phyloP scores from a whole-genome alignment of 30 jellyfish, hydroid and myxozoan species.

The Cassiopea xamachana region DNA sequence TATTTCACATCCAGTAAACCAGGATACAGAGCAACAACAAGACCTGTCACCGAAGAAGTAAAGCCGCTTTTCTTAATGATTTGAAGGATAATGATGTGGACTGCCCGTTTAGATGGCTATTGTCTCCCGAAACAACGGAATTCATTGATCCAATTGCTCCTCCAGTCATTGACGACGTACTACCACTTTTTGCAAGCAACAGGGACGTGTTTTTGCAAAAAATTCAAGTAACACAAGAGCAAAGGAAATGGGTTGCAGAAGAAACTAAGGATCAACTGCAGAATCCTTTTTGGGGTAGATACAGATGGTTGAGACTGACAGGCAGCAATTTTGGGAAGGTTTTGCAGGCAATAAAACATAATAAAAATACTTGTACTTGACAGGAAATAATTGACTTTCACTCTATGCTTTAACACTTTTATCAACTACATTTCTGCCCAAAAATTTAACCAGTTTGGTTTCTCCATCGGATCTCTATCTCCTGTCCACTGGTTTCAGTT shows the following conservation, averaged over 20 bases:
- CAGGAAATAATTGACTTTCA: too few species aligned
- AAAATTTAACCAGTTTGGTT: too few species aligned
- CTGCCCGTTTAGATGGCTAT: slow-evolving; percentile 55
- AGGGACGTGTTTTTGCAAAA: not conserved
- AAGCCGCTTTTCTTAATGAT: slow-evolving; percentile 10
- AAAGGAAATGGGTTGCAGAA: not conserved
- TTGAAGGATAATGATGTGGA: slow-evolving; percentile 24
- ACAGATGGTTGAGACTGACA: slow-evolving; percentile 9
- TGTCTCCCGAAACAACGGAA: slow-evolving; percentile 27
- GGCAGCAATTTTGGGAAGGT: slow-evolving; percentile 24
- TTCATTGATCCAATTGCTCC: slow-evolving; percentile 34
- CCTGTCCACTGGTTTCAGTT: too few species aligned
- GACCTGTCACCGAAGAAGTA: slow-evolving; percentile 44
- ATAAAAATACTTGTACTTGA: not conserved
- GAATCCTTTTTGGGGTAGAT: slow-evolving; percentile 1
- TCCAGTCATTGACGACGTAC: slow-evolving; percentile 32
- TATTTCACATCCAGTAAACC: slow-evolving; percentile 13
- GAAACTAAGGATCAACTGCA: not conserved
- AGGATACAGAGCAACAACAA: slow-evolving; percentile 35
- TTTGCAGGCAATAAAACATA: not conserved
- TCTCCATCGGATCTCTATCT: too few species aligned
- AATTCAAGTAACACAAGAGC: slow-evolving; percentile 7
- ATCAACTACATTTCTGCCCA: too few species aligned
- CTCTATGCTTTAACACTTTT: too few species aligned
- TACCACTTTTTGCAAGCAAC: slow-evolving; percentile 32